phyloP scores from a whole-genome alignment of 2,113 vertebrate genomes.

The Pterocles gutturalis region DNA sequence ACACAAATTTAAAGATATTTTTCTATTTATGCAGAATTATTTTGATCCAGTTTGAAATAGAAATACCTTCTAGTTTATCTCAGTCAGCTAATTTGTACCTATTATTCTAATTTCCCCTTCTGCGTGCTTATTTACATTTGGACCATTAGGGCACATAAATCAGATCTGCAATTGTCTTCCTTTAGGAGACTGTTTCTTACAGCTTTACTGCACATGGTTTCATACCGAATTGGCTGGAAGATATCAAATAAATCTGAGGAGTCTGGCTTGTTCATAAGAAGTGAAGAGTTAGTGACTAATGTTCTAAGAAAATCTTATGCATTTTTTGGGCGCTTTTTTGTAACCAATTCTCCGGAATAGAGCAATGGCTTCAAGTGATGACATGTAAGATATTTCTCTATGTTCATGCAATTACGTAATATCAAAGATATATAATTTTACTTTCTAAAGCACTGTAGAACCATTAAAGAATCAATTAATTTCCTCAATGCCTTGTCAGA shows the following conservation, averaged over 20 bases:
- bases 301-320: not conserved
- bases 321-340: not conserved
- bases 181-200: conserved; percentile 26
- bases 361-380: not conserved
- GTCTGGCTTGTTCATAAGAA: not conserved
- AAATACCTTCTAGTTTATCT: conserved; percentile 21
- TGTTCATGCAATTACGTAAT: not conserved
- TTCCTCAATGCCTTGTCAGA: not conserved
- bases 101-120: conserved; percentile 29
- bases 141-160: conserved; percentile 17
- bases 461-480: not conserved
- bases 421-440: not conserved
- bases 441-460: not conserved
- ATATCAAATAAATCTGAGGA: conserved; percentile 17
- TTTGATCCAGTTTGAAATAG: conserved; percentile 17
- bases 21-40: conserved; percentile 20
- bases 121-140: conserved; percentile 39
- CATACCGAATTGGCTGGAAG: not conserved
- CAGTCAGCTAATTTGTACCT: conserved; percentile 35
- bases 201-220: not conserved
- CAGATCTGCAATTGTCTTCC: conserved; percentile 31
- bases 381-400: not conserved
- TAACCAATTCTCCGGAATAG: not conserved
- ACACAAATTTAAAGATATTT: not conserved
- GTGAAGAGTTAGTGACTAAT: not conserved